phyloP scores from a whole-genome alignment of 2,888 invertebrate species.

The Asteroscopus sphinx region DNA sequence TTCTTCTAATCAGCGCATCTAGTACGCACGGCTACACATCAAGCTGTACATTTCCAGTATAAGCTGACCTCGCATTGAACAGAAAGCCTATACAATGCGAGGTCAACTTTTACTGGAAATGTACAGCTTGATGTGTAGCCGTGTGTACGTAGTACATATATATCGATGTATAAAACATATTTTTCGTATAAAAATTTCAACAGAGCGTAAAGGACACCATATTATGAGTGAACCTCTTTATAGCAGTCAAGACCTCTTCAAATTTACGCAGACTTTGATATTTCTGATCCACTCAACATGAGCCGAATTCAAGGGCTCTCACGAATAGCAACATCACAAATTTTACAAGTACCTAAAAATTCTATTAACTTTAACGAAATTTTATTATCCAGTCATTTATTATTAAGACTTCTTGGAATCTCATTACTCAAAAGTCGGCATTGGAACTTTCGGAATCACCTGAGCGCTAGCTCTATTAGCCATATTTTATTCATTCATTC shows the following conservation, averaged over 20 bases:
- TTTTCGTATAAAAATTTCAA: slow-evolving; percentile 9
- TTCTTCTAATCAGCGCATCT: no score
- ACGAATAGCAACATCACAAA: slow-evolving; percentile 26
- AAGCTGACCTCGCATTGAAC: no score
- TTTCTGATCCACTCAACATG: slow-evolving; percentile 34
- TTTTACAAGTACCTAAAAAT: slow-evolving; percentile 25
- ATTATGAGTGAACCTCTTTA: slow-evolving; percentile 23
- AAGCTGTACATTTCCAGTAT: no score
- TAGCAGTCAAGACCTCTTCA: slow-evolving; percentile 33
- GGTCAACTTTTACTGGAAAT: no score
- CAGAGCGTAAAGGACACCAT: slow-evolving; percentile 23
- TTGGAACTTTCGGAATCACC: slow-evolving; percentile 61
- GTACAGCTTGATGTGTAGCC: no score
- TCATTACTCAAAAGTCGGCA: slow-evolving; percentile 60
- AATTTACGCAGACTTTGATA: slow-evolving; percentile 41
- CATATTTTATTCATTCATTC: slow-evolving; percentile 64
- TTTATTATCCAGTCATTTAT: slow-evolving; percentile 23
- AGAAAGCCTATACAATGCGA: no score
- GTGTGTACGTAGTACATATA: no score
- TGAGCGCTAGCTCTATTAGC: slow-evolving; percentile 57
- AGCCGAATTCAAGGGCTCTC: slow-evolving; percentile 12
- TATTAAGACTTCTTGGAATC: slow-evolving; percentile 24
- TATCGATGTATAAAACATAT: background rate
- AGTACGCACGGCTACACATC: no score
- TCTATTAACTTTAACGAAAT: slow-evolving; percentile 25